Evolutionary conservation across 1,140 invertebrate genomes (phyloP), one percentile per base, ranked within the genome.

Genomic region (Drosophila guanche): DNA sequence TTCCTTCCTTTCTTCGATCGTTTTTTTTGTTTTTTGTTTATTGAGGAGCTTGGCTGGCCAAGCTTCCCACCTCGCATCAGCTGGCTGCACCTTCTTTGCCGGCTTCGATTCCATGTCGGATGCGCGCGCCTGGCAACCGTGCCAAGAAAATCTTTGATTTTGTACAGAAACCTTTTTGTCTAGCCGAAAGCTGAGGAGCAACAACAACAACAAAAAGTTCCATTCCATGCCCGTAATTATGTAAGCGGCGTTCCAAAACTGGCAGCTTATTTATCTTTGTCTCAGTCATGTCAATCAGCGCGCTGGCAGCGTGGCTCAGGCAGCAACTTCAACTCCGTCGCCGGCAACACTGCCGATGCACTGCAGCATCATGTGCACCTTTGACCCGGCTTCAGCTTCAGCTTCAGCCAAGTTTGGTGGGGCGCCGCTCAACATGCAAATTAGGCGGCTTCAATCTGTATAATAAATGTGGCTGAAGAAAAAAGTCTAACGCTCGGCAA

Each of bases 261-360:
- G 80, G 79, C 79, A 85, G 79, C 79, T 84, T 81, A 79, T 85
- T 84, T 84, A 84, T 84, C 79, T 84, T 79, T 84, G 79, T 84
- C 79, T 84, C 62, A 76, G 79, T 56, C 79, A 84, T 84, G 79
- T 84, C 79, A 84, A 84, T 84, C 79, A 84, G 79, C 41, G 16
- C 79, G 74, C 58, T 58, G 57, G 55, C 57, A 58, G 53, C 54
- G 52, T 61, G 60, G 62, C 62, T 50, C 37, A 53, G 59, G 23
- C 60, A 60, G 6, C 2, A 12, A 10, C 50, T 23, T 10, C 16
- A 53, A 12, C 57, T 52, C 20, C 60, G 27, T 16, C 1, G 8
- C 23, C 45, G 41, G 59, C 55, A 47, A 68, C 63, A 61, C 76
- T 63, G 16, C 16, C 16, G 79, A 83, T 83, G 79, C 79, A 84